Evolutionary conservation across 1,140 invertebrate species (phyloP).

Genomic region (Conopomorpha cramerella): DNA sequence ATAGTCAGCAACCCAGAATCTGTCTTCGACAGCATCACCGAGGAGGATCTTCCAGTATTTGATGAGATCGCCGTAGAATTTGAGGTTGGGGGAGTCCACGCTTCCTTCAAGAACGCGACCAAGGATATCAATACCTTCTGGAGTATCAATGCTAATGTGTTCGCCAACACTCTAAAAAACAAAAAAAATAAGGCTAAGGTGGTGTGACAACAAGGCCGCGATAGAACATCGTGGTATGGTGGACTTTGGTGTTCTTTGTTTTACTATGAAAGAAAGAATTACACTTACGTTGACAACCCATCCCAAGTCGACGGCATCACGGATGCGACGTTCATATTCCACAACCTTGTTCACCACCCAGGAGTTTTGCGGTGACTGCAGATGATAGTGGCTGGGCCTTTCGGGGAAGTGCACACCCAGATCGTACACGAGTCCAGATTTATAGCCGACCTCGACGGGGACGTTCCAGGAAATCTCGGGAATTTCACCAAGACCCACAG

Average conservation of each 20-base stretch:
- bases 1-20: too few relatives aligned
- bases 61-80: slow-evolving; percentile 67
- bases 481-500: slow-evolving; percentile 66
- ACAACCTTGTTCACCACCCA: slow-evolving; percentile 54
- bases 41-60: slow-evolving; percentile 63
- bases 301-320: slow-evolving; percentile 67
- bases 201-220: too few relatives aligned
- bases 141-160: slow-evolving; percentile 52
- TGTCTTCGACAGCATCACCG: slow-evolving; percentile 36
- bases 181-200: too few relatives aligned
- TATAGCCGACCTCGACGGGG: slow-evolving; percentile 65
- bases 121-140: slow-evolving; percentile 64
- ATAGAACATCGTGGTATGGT: too few relatives aligned
- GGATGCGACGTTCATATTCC: slow-evolving; percentile 65
- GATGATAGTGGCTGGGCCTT: slow-evolving; percentile 54
- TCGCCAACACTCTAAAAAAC: slow-evolving; percentile 47
- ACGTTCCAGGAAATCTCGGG: slow-evolving; percentile 60
- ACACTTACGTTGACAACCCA: slow-evolving; percentile 51
- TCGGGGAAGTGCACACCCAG: slow-evolving; percentile 70
- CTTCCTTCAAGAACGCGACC: slow-evolving; percentile 72
- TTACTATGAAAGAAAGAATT: slow-evolving; percentile 1
- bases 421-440: slow-evolving; percentile 66
- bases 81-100: slow-evolving; percentile 65
- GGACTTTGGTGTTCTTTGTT: too few relatives aligned
- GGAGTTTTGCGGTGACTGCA: slow-evolving; percentile 23